Percentiles rank a stretch among this genome's conserved stretches.
Evolutionary conservation across 2,797 vertebrate genomes (phyloP).

Genomic region (Dermochelys coriacea): DNA sequence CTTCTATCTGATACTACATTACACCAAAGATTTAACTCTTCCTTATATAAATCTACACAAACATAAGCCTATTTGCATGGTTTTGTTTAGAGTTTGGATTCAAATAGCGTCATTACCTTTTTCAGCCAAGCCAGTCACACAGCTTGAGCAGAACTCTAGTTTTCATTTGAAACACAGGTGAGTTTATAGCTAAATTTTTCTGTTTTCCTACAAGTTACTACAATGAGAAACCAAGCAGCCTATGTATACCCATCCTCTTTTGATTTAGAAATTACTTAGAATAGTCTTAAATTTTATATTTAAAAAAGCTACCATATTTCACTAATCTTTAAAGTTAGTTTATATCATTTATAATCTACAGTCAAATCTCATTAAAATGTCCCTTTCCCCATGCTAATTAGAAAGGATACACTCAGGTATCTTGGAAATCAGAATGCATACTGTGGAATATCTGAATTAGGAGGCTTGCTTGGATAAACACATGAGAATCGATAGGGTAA

Average conservation of each 20-base stretch:
- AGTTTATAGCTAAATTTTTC: neutral
- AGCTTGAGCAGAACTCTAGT: conserved; percentile 46
- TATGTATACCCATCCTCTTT: neutral
- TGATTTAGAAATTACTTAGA: neutral
- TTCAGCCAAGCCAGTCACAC: conserved; percentile 33
- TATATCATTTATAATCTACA: neutral
- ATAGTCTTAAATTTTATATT: neutral
- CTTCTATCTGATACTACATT: conserved; percentile 90
- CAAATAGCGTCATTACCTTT: conserved; percentile 42
- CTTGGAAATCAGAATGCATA: neutral
- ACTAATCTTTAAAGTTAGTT: neutral
- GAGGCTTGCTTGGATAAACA: neutral
- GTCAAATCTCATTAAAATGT: neutral
- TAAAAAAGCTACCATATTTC: neutral
- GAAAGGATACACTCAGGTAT: neutral
- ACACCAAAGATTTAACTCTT: conserved; percentile 83
- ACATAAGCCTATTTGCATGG: conserved; percentile 66
- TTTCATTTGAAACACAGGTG: neutral
- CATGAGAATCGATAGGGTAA: neutral
- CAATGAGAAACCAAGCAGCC: neutral
- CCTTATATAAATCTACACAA: conserved; percentile 69
- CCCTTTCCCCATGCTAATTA: neutral
- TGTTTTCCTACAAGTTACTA: neutral
- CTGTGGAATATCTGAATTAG: neutral
- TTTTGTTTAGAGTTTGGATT: conserved; percentile 50